These are phyloP conservation scores for Sebastes aleutianus DNA, from an alignment of 2,797 vertebrate genomes.

Conservation along the genomic window DNA sequence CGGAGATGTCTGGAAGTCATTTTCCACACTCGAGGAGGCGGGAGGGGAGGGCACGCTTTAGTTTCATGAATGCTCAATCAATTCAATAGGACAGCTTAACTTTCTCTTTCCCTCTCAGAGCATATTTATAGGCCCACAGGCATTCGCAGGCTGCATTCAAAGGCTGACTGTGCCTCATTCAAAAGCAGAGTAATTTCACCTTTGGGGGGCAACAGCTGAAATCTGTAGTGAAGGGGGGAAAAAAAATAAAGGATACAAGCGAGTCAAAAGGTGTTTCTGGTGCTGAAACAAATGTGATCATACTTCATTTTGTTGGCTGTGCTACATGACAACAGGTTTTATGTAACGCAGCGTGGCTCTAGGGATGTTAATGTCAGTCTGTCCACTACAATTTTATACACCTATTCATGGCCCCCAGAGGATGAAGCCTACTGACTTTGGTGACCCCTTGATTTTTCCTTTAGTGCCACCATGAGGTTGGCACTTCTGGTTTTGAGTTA, in stretches of 20 bases:
- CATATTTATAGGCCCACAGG: constrained; percentile 83
- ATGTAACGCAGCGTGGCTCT: background rate
- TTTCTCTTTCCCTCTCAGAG: constrained; percentile 77
- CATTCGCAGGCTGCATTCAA: constrained; percentile 77
- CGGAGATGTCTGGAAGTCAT: constrained; percentile 86
- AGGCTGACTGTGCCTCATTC: constrained; percentile 68
- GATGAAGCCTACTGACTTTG: background rate
- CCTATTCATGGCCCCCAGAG: background rate
- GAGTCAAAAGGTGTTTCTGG: constrained; percentile 31
- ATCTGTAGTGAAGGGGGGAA: constrained; percentile 36
- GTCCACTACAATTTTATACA: background rate
- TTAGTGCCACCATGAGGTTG: background rate
- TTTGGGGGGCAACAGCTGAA: constrained; percentile 74
- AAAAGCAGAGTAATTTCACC: constrained; percentile 78
- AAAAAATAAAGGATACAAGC: constrained; percentile 33
- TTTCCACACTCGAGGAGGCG: constrained; percentile 77
- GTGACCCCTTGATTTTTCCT: background rate
- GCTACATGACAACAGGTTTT: background rate
- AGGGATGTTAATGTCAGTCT: background rate
- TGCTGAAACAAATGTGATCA: constrained; percentile 42
- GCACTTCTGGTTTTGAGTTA: background rate
- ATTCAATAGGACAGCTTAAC: constrained; percentile 87
- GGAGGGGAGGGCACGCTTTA: constrained; percentile 75
- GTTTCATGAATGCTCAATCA: constrained; percentile 88
- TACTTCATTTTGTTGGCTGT: constrained; percentile 30